Evolutionary conservation across 2,797 vertebrate genomes (phyloP), one percentile per base, ranked within the genome.

Genomic region (Tauraco hartlaubi): DNA sequence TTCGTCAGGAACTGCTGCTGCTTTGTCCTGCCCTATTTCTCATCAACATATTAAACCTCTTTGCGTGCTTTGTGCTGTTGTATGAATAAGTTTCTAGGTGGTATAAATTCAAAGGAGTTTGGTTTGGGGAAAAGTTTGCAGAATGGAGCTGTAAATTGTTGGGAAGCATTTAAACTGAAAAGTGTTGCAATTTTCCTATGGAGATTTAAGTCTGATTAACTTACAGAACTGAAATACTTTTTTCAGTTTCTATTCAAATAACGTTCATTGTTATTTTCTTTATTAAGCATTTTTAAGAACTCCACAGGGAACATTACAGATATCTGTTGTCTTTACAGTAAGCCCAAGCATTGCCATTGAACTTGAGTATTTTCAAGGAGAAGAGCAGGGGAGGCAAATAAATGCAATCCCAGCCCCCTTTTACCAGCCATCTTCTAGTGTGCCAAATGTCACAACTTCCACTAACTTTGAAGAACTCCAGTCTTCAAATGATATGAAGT

Each of bases 231-330:
- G 49, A 84, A 93, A 83, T 83, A 64, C 9, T 22, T 86, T 92
- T 93, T 95, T 43, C 56, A 75, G 35, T 90, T 77, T 92, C 61
- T 81, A 88, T 90, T 94, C 62, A 92, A 93, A 88, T 69, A 67
- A 88, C 64, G 37, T 61, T 93, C 43, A 55, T 79, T 82, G 59
- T 86, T 93, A n/a, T 85, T 96, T 88, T 95, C 62, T 78, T 88
- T 86, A 66, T 56, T 72, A 37, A 0, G 14, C 26, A 41, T 29
- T 93, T 90, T 76, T 71, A 77, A 79, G 25, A 71, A 63, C 52
- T 90, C 82, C 54, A 51, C 46, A 41, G 68, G 68, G 54, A 83
- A 19, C n/a, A 11, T 75, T 68, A 41, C 54, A 82, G 82, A 41
- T 48, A 63, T n/a, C n/a, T 63, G 23, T 85, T 44, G 9, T 80